Percentiles rank a stretch among this genome's conserved stretches.
These are phyloP conservation scores for Acanthurus lineatus DNA, from an alignment of 2,797 vertebrate genomes.

Conservation along the genomic window DNA sequence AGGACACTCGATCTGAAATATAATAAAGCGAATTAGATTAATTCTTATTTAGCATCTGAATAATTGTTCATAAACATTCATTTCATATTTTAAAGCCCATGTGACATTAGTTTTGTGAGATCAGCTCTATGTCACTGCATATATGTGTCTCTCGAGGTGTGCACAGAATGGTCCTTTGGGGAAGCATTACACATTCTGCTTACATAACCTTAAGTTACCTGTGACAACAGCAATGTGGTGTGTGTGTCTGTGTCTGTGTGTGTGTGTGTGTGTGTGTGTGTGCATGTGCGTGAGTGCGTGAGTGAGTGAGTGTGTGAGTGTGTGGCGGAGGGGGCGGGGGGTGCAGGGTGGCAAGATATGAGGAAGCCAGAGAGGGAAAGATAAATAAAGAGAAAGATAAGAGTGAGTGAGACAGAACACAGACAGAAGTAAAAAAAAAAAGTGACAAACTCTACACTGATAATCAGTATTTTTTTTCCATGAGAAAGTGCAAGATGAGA, in stretches of 20 bases:
- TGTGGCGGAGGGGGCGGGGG: not conserved
- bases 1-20: no score
- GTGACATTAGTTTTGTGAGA: no score
- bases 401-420: not conserved
- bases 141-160: constrained; percentile 21
- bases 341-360: not conserved
- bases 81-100: no score
- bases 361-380: not conserved
- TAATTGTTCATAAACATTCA: no score
- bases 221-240: constrained; percentile 40
- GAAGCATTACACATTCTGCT: constrained; percentile 38
- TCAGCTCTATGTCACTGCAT: not conserved
- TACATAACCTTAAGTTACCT: constrained; percentile 57
- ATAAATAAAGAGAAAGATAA: constrained; percentile 30
- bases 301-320: no score
- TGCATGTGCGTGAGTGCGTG: no score
- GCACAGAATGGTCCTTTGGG: constrained; percentile 23
- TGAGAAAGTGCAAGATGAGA: not conserved
- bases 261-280: no score
- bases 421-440: not conserved
- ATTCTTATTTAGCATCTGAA: no score
- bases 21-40: no score
- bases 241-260: no score
- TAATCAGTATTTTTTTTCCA: not conserved
- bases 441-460: not conserved